Percentiles rank a stretch among this genome's conserved stretches.
Conservation (phyloP, 2,888 invertebrate species). For the Argyresthia goedartella region DNA sequence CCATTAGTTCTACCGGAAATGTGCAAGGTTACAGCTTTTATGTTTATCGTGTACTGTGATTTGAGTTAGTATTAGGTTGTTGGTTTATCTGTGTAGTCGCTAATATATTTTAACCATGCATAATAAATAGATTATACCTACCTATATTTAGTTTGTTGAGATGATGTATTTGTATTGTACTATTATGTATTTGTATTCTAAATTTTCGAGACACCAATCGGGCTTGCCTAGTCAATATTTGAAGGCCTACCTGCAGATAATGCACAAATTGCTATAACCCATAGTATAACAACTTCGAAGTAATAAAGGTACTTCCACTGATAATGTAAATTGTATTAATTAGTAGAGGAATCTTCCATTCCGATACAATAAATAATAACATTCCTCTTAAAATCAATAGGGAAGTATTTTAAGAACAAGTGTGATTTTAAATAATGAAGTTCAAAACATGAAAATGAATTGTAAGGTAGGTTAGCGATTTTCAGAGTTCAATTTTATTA, state of each 20-base stretch:
- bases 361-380: conserved; percentile 33
- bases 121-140: conserved; percentile 13
- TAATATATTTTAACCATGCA: conserved; percentile 26
- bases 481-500: conserved; percentile 52
- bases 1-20: too few relatives aligned
- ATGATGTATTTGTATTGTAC: neutral
- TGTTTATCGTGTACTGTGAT: conserved; percentile 45
- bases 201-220: conserved; percentile 18
- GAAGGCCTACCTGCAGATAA: conserved; percentile 44
- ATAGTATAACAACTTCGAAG: neutral
- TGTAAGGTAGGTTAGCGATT: conserved; percentile 36
- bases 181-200: neutral
- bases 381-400: conserved; percentile 14
- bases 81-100: conserved; percentile 30
- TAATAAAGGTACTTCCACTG: conserved; percentile 10
- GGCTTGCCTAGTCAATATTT: conserved; percentile 58
- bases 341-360: conserved; percentile 40
- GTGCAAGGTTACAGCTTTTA: neutral
- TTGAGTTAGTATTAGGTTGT: conserved; percentile 36
- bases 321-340: conserved; percentile 5
- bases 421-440: conserved; percentile 56
- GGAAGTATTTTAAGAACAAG: conserved; percentile 28
- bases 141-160: conserved; percentile 1
- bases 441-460: conserved; percentile 49
- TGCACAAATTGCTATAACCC: conserved; percentile 44